phyloP scores from a whole-genome alignment of 2,888 invertebrate genomes.

The Andrena dorsata region DNA sequence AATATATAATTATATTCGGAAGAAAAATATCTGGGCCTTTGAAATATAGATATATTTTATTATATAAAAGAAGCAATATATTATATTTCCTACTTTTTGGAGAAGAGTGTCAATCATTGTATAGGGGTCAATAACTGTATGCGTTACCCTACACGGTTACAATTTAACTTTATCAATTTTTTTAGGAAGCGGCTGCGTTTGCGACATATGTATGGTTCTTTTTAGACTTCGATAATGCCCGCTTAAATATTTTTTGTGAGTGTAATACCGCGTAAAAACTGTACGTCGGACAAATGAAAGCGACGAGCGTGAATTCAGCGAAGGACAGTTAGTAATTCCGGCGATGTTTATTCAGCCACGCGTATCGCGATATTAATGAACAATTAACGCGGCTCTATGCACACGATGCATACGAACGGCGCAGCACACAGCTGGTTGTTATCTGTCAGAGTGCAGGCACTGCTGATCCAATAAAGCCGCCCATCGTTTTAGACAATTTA shows the following conservation, averaged over 20 bases:
- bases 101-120: too few species aligned
- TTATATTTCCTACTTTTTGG: too few species aligned
- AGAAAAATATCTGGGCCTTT: too few species aligned
- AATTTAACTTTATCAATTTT: too few species aligned
- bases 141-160: too few species aligned
- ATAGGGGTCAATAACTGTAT: too few species aligned
- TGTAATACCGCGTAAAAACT: background rate
- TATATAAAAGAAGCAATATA: too few species aligned
- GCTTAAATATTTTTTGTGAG: background rate
- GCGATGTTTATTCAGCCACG: constrained; percentile 56
- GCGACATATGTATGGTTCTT: too few species aligned
- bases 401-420: constrained; percentile 11
- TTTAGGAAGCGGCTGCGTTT: too few species aligned
- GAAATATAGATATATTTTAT: too few species aligned
- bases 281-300: background rate
- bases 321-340: constrained; percentile 35
- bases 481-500: constrained; percentile 61
- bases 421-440: constrained; percentile 54
- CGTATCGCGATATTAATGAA: constrained; percentile 66
- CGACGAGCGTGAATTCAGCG: background rate
- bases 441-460: constrained; percentile 70
- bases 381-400: constrained; percentile 62
- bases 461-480: constrained; percentile 67
- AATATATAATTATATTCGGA: too few species aligned
- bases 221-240: too few species aligned